A percentile compares a stretch with the other conserved stretches of the same genome.
These are phyloP conservation scores for Dendrocopos noguchii DNA, from an alignment of 2,113 vertebrate genomes.

Conservation along the genomic window DNA sequence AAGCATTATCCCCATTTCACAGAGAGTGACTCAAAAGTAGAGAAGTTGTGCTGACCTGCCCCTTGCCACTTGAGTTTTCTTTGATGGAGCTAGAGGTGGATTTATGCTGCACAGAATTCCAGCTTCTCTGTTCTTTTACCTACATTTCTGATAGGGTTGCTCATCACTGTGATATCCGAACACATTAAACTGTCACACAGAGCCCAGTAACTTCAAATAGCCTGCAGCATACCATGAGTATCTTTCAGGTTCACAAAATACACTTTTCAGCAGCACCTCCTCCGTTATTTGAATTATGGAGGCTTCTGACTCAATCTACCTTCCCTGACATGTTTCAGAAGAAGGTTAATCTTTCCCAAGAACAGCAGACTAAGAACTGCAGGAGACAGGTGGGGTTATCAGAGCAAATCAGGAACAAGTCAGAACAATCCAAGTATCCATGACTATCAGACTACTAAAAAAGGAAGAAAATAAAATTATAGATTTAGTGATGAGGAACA, in stretches of 20 bases:
- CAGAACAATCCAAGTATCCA: background rate
- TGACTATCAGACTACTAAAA: accelerated
- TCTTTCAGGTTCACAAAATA: background rate
- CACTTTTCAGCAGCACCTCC: background rate
- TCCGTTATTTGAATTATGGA: background rate
- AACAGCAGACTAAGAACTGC: background rate
- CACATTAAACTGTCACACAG: background rate
- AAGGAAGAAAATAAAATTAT: background rate
- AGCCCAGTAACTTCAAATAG: background rate
- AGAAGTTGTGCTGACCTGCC: background rate
- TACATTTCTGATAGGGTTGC: background rate
- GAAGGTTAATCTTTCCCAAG: background rate
- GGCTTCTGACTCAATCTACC: background rate
- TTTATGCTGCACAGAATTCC: background rate
- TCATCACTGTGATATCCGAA: background rate
- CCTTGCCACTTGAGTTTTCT: background rate
- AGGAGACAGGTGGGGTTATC: background rate
- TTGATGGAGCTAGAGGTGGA: background rate
- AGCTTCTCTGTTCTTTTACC: background rate
- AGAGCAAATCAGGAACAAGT: background rate
- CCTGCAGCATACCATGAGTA: background rate
- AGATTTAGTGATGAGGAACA: background rate
- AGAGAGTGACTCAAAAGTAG: constrained; percentile 25
- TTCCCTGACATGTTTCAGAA: background rate
- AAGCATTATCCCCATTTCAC: constrained; percentile 28